Conservation (phyloP, 2,113 vertebrate species). For the Garra rufa region DNA sequence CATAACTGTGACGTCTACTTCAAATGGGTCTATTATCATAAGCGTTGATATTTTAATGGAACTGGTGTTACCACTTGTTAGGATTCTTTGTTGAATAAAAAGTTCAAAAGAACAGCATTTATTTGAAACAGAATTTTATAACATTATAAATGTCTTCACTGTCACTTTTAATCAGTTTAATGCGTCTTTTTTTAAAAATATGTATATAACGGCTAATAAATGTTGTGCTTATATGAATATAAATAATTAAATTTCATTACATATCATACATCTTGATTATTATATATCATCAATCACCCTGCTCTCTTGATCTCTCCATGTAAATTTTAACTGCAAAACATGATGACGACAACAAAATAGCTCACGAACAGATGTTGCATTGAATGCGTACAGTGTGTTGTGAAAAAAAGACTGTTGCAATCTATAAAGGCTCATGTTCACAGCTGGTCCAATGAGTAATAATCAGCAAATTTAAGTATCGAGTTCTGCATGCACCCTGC, state of each 20-base stretch:
- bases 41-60: no score
- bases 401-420: background rate
- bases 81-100: no score
- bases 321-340: background rate
- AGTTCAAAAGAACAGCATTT: no score
- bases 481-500: constrained; percentile 46
- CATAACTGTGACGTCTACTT: no score
- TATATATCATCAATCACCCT: background rate
- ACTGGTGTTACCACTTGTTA: no score
- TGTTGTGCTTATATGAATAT: no score
- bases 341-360: background rate
- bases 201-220: no score
- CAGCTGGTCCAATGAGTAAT: constrained; percentile 31
- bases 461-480: constrained; percentile 24
- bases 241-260: background rate
- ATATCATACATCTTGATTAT: background rate
- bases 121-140: no score
- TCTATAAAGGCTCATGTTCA: constrained; percentile 30
- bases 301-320: background rate
- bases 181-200: no score
- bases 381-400: constrained; percentile 2
- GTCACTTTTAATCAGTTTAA: no score
- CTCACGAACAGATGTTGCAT: constrained; percentile 6
- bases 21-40: no score
- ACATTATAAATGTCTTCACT: no score